Evolutionary conservation across 2,888 invertebrate species (phyloP), one percentile per base, ranked within the genome.

Genomic region (Anodontia alba): DNA sequence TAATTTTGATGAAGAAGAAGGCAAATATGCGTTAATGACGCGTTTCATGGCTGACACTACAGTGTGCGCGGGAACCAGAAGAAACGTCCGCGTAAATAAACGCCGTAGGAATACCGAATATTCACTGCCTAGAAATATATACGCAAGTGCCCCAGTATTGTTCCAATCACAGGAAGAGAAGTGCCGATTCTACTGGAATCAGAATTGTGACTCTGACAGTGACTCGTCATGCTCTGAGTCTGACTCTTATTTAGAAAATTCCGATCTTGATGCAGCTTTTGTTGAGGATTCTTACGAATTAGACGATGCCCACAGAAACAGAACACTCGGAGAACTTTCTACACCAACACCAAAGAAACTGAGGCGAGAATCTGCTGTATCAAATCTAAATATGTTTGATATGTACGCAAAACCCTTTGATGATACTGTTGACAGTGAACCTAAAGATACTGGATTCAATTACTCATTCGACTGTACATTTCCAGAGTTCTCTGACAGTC

Each of bases 391-490:
- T 26, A 51, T 23, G 51, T 66, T 72, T 67, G 46, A 33, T 15
- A 73, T 69, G 43, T 54, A 33, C 26, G 33, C 62, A 15, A 66
- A 67, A 26, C 42, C 68, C 26, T 33, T 62, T 62, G 62, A 33
- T 26, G 57, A 73, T 33, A 62, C 62, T 29, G 12, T 33, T 33
- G 62, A 62, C 17, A 17, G 17, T 31, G 31, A 33, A 17, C 23
- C 20, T 33, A 57, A 57, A 8, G 51, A 70, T 0, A 33, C 73
- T 26, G 54, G 62, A 20, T 81, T 77, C 70, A 73, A 74, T 38
- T 81, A 81, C 26, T 81, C 81, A 3, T 81, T 81, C 36, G 66
- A 81, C 46, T 81, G 81, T 33, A 62, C 77, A 0, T 81, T 81
- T 62, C 81, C 66, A 17, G 69, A 74, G 62, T 71, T 71, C 38